phyloP scores from a whole-genome alignment of 2,113 vertebrate genomes.

The Clarias magur region DNA sequence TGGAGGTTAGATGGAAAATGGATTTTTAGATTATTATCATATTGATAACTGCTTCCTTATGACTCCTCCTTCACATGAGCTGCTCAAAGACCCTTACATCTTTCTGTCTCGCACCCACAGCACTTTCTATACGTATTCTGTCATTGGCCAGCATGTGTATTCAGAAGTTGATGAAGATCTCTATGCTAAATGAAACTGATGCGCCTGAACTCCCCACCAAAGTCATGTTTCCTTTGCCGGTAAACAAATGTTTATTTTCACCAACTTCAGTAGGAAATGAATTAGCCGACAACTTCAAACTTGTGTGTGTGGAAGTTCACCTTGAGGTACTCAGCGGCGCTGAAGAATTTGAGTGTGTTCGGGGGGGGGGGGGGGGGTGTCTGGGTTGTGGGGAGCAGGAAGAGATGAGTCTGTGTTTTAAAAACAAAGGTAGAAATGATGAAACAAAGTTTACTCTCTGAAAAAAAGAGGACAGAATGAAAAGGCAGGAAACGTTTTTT shows the following conservation, averaged over 20 bases:
- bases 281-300: conserved; percentile 1
- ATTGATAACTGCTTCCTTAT: not conserved
- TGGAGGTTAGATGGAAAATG: conserved; percentile 47
- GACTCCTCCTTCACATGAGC: not conserved
- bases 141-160: conserved; percentile 61
- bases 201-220: conserved; percentile 17
- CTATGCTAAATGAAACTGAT: conserved; percentile 58
- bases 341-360: conserved; percentile 31
- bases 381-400: conserved; percentile 44
- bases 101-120: not conserved
- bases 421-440: conserved; percentile 71
- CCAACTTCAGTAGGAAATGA: not conserved
- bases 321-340: not conserved
- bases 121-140: conserved; percentile 53
- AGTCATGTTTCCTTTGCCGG: not conserved
- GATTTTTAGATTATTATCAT: not conserved
- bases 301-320: not conserved
- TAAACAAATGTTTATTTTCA: conserved; percentile 33
- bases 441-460: conserved; percentile 74
- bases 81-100: not conserved
- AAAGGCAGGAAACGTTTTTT: conserved; percentile 53
- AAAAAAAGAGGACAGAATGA: conserved; percentile 55
- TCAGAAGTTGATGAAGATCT: conserved; percentile 27
- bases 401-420: conserved; percentile 63
- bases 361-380: conserved; percentile 41